Percentiles rank a stretch among this genome's conserved stretches.
Evolutionary conservation across 2,797 vertebrate species (phyloP).

Genomic region (Margarornis squamiger): DNA sequence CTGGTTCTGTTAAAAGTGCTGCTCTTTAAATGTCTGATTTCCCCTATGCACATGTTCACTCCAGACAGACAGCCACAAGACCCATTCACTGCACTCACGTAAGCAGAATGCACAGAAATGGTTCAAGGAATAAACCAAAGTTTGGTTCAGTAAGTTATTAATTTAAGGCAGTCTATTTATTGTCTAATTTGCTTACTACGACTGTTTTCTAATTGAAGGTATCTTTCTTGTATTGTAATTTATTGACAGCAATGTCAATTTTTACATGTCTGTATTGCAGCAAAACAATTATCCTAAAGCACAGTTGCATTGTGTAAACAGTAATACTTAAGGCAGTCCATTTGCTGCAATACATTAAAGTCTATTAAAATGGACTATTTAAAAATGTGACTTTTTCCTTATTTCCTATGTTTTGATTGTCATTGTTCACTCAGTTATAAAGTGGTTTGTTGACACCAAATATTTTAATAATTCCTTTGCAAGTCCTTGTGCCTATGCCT

Average conservation of each 20-base stretch:
- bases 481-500: conserved; percentile 76
- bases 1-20: not conserved
- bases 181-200: conserved; percentile 30
- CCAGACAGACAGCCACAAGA: not conserved
- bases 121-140: not conserved
- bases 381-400: conserved; percentile 68
- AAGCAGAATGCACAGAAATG: not conserved
- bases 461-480: conserved; percentile 81
- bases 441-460: conserved; percentile 79
- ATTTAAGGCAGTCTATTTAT: conserved; percentile 1
- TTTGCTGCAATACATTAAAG: conserved; percentile 68
- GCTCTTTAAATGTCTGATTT: not conserved
- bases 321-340: conserved; percentile 16
- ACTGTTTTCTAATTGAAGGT: conserved; percentile 2
- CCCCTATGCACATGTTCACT: not conserved
- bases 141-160: conserved; percentile 20
- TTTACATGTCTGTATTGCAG: conserved; percentile 26
- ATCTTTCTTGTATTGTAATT: conserved; percentile 23
- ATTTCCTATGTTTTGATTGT: conserved; percentile 71
- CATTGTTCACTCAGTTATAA: conserved; percentile 73
- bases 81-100: not conserved
- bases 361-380: conserved; percentile 61
- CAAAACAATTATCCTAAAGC: conserved; percentile 26
- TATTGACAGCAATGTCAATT: conserved; percentile 3
- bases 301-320: conserved; percentile 45